Conservation (phyloP, 2,888 invertebrate species). For the Noctua janthina region DNA sequence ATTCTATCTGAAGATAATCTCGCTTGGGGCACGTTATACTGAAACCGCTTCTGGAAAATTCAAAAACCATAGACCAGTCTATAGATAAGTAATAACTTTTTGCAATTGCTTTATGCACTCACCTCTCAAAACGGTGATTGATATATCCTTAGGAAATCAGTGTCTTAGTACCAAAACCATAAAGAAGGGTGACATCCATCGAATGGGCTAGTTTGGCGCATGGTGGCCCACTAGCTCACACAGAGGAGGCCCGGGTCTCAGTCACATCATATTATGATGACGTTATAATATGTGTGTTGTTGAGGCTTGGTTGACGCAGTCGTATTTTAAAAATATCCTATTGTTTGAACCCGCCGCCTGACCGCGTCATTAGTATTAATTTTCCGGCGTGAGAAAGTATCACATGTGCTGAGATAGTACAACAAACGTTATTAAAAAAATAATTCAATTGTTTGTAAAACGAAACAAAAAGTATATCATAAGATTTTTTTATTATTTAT, state of each 20-base stretch:
- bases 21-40: neutral
- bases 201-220: neutral
- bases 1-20: conserved; percentile 26
- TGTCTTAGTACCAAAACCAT: neutral
- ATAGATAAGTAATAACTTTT: too few species aligned
- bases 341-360: neutral
- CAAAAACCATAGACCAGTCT: neutral
- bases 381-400: conserved; percentile 30
- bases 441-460: neutral
- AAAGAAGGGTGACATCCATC: neutral
- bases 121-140: neutral
- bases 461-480: too few species aligned
- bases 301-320: neutral
- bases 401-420: conserved; percentile 4
- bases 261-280: neutral
- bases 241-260: too few species aligned
- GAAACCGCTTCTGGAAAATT: neutral
- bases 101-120: too few species aligned
- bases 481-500: too few species aligned
- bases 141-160: too few species aligned
- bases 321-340: neutral
- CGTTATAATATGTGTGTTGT: neutral
- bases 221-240: neutral
- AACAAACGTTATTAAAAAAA: neutral
- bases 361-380: conserved; percentile 31